Conservation (phyloP, 2,113 vertebrate species). For the Panthera uncia region DNA sequence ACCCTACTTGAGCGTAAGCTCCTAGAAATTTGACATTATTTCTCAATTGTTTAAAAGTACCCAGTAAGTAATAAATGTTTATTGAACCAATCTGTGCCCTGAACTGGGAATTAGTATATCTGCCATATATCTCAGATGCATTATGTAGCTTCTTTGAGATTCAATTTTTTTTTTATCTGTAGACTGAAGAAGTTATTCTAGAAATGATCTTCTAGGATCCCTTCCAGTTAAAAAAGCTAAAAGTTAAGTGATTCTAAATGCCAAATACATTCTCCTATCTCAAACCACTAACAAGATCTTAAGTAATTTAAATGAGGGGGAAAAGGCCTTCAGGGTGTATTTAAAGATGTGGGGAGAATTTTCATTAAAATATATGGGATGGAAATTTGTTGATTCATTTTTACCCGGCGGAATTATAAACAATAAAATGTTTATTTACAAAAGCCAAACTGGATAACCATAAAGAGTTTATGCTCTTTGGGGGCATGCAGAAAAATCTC, state of each 20-base stretch:
- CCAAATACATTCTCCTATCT: slow-evolving; percentile 2
- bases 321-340: neutral
- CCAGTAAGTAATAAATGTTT: neutral
- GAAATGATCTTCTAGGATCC: neutral
- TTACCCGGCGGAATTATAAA: slow-evolving; percentile 44
- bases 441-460: slow-evolving; percentile 21
- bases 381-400: neutral
- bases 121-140: neutral
- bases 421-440: slow-evolving; percentile 53
- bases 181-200: slow-evolving; percentile 6
- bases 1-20: neutral
- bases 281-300: slow-evolving; percentile 25
- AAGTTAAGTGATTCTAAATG: neutral
- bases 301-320: neutral
- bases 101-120: neutral
- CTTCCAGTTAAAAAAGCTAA: slow-evolving; percentile 22
- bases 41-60: slow-evolving; percentile 27
- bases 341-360: neutral
- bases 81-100: neutral
- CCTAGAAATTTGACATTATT: neutral
- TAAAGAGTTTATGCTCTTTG: slow-evolving; percentile 7
- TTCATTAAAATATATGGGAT: slow-evolving; percentile 14
- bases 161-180: neutral
- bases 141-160: neutral
- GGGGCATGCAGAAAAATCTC: neutral